Conservation (phyloP, 2,113 vertebrate species). For the Prunella fulvescens region DNA sequence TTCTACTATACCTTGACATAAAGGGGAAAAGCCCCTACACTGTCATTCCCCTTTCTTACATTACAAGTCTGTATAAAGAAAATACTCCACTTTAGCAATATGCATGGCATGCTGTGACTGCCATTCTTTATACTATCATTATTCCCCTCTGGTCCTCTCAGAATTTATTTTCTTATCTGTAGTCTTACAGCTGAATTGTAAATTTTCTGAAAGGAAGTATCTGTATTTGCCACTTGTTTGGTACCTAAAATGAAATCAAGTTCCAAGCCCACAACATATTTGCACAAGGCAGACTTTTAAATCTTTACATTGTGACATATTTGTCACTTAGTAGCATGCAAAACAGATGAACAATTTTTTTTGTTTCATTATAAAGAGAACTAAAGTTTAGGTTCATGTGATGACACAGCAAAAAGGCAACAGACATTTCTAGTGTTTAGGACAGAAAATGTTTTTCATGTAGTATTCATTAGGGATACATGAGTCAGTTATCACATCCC, state of each 20-base stretch:
- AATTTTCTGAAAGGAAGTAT: not conserved
- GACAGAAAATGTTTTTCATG: not conserved
- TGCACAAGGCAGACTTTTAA: not conserved
- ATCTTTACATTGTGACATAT: not conserved
- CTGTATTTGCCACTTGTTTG: not conserved
- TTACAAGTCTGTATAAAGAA: not conserved
- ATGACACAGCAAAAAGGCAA: not conserved
- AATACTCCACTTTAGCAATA: not conserved
- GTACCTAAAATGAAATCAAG: not conserved
- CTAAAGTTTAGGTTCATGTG: not conserved
- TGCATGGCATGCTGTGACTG: not conserved
- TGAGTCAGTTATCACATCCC: not conserved
- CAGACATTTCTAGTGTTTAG: not conserved
- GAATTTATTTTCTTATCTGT: not conserved
- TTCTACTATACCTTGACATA: not conserved
- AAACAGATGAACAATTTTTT: not conserved
- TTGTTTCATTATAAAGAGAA: not conserved
- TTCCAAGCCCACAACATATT: not conserved
- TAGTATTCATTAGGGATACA: not conserved
- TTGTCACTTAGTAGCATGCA: not conserved
- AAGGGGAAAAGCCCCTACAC: not conserved
- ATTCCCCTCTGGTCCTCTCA: not conserved
- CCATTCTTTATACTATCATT: not conserved
- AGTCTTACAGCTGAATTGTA: not conserved
- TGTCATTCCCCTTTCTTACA: not conserved